phyloP scores from a whole-genome alignment of 2,113 vertebrate genomes.

The Pantherophis guttatus region DNA sequence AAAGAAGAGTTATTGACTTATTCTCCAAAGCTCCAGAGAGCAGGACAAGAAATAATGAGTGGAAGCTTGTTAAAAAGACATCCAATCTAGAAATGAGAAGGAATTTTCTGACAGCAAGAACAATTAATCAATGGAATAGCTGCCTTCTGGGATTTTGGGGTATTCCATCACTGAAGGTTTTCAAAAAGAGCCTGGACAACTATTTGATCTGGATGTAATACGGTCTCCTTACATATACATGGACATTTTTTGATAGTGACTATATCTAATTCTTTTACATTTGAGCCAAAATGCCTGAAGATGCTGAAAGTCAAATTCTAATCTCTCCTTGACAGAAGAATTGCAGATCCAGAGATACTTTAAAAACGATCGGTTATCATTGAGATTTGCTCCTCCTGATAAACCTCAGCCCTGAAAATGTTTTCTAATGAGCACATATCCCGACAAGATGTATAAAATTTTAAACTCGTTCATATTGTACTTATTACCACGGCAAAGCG shows the following conservation, averaged over 20 bases:
- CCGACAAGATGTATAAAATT: not conserved
- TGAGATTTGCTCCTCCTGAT: not conserved
- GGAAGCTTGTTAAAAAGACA: not conserved
- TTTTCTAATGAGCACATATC: not conserved
- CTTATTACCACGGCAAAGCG: no score
- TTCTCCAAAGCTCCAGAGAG: not conserved
- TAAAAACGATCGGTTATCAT: not conserved
- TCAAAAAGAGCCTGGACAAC: not conserved
- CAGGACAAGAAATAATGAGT: not conserved
- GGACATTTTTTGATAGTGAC: not conserved
- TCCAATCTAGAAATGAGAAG: not conserved
- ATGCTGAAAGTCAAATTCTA: not conserved
- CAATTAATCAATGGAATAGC: not conserved
- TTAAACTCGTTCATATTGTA: not conserved
- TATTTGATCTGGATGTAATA: not conserved
- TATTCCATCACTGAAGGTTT: not conserved
- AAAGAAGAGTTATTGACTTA: not conserved
- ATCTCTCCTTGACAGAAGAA: not conserved
- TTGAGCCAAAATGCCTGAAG: not conserved
- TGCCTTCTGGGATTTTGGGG: not conserved
- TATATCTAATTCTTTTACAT: not conserved
- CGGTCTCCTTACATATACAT: not conserved
- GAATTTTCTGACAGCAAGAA: not conserved
- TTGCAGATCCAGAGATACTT: not conserved
- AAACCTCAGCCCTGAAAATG: not conserved